These are phyloP conservation scores for Trissonchulus sp. DNA, from an alignment of 2,888 invertebrate species.

Conservation along the genomic window DNA sequence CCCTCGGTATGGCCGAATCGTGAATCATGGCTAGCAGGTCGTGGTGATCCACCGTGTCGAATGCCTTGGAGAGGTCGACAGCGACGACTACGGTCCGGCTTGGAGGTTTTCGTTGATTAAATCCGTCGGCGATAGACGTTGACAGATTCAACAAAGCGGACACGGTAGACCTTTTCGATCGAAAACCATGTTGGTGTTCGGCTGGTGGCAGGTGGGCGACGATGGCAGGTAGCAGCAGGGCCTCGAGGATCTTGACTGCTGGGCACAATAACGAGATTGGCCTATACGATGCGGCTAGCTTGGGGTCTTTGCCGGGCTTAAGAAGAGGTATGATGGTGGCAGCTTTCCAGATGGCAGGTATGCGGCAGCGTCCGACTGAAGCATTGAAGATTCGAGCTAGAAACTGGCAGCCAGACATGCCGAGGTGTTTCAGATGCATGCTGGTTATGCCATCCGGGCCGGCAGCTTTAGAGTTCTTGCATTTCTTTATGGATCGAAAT, in stretches of 20 bases:
- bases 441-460: background rate
- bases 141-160: background rate
- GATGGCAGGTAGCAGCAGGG: too few species aligned
- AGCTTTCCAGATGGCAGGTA: conserved; percentile 1
- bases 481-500: background rate
- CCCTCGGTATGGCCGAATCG: background rate
- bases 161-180: background rate
- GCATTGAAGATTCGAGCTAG: background rate
- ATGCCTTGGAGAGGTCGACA: background rate
- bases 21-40: background rate
- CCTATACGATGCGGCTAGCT: background rate
- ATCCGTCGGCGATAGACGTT: background rate
- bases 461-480: conserved; percentile 7
- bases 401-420: background rate
- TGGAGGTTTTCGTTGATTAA: too few species aligned
- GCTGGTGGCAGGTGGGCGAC: too few species aligned
- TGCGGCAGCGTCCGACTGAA: background rate
- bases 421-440: conserved; percentile 5
- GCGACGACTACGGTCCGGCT: conserved; percentile 9
- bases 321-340: conserved; percentile 11
- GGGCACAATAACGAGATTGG: conserved; percentile 8
- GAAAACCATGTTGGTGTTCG: conserved; percentile 21
- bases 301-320: background rate
- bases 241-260: background rate
- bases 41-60: conserved; percentile 12